Base-by-base conservation (phyloP, 2,797 vertebrate species). In the Heteromormyrus szaboi region DNA sequence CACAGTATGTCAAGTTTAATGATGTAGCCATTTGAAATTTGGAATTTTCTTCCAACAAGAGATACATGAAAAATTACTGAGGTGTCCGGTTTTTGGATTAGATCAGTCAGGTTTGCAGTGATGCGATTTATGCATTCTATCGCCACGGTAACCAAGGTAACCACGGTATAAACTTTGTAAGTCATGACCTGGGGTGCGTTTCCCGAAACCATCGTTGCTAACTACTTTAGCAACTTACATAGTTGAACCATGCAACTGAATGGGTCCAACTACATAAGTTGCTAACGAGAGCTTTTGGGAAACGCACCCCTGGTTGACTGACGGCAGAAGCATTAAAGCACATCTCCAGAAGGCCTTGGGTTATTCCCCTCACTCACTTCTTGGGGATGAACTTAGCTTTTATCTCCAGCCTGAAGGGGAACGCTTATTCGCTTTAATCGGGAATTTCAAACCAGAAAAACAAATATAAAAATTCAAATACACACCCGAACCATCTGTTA, bases 321-420 rank as follows among this genome's bases (percentile, higher is more conserved):
- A 54, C n/a, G 41, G 62, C n/a, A 48, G 25, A 79, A 68, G 14
- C 8, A 37, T 50, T 51, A 46, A 41, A 41, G 41, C 12, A 29
- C 44, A 89, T 89, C 83, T 68, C 62, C 44, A 50, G 86, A 22
- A 86, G 88, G 48, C 29, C 51, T 54, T 89, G 68, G 33, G 37
- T 17, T 87, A 87, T 50, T 14, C 33, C 29, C 65, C 29, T 4
- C 4, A 0, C 25, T 22, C 84, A 72, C 84, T 25, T 86, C 29
- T 41, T 17, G 19, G 65, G 59, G 17, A 48, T 62, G 54, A 44
- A 12, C 46, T 19, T 19, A 72, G 44, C 3, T 44, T 33, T 86
- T 50, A 76, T 5, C 33, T 9, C 22, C 33, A 25, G n/a, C 86
- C 68, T 87, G 19, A 11, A 44, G 25, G 44, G 79, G 12, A 86